Percentiles rank a stretch among this genome's conserved stretches.
These are phyloP conservation scores for Drosophila murphyi DNA, from an alignment of 1,140 invertebrate genomes.

Conservation along the genomic window DNA sequence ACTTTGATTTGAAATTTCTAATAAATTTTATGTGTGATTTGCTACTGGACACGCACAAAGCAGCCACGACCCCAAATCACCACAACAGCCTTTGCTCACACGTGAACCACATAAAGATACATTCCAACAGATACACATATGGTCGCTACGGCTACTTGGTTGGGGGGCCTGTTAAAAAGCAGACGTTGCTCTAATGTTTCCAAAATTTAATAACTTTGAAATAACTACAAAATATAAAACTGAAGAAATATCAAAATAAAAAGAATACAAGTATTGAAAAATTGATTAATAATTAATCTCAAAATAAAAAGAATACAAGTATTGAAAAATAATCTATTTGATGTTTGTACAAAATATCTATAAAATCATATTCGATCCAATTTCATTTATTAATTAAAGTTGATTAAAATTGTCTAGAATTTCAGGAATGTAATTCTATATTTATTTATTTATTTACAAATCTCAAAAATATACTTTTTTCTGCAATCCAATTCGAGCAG, in stretches of 20 bases:
- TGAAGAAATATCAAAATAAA: neutral
- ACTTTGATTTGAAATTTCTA: conserved; percentile 81
- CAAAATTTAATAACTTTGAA: conserved; percentile 7
- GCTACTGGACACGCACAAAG: conserved; percentile 53
- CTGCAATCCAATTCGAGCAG: neutral
- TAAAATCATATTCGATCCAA: neutral
- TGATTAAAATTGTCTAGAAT: too few species aligned
- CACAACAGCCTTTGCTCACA: conserved; percentile 23
- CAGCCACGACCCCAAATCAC: neutral
- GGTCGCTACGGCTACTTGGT: conserved; percentile 22
- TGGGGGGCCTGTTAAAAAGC: neutral
- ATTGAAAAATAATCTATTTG: neutral
- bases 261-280: neutral
- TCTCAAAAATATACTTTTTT: neutral
- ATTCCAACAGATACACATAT: conserved; percentile 64
- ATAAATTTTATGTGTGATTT: conserved; percentile 81
- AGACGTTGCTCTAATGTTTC: conserved; percentile 16
- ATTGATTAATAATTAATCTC: neutral
- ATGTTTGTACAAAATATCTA: neutral
- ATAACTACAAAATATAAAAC: neutral
- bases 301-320: neutral
- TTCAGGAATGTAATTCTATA: neutral
- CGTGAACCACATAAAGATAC: conserved; percentile 74
- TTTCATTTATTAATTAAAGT: too few species aligned
- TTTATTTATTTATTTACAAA: neutral